Evolutionary conservation across 2,888 invertebrate species (phyloP).

Genomic region (Spodoptera exigua): DNA sequence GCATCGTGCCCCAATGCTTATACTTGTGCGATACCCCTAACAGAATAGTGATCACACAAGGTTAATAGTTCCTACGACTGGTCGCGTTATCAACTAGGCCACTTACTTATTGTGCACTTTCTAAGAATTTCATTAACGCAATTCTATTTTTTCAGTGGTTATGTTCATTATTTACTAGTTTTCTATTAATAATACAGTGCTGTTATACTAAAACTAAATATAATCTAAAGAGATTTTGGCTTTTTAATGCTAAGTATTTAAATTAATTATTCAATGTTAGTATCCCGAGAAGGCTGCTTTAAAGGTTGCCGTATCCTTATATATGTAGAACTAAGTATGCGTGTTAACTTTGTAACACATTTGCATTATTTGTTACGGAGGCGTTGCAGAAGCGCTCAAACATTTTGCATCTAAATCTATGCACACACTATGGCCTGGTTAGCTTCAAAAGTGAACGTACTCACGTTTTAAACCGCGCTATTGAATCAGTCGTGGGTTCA

Average conservation of each 20-base stretch:
- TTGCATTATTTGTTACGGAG: slow-evolving; percentile 4
- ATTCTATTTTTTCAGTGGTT: slow-evolving; percentile 8
- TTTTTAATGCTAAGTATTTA: slow-evolving; percentile 12
- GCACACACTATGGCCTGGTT: slow-evolving; percentile 28
- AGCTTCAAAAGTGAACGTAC: slow-evolving; percentile 58
- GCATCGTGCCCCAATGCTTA: slow-evolving; percentile 67
- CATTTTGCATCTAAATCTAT: slow-evolving; percentile 23
- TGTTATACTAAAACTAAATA: slow-evolving; percentile 25
- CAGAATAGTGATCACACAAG: slow-evolving; percentile 53
- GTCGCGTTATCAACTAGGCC: slow-evolving; percentile 12
- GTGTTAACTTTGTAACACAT: slow-evolving; percentile 12
- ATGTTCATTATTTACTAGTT: slow-evolving; percentile 6
- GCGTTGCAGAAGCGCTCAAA: slow-evolving; percentile 38
- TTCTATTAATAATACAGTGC: slow-evolving; percentile 33
- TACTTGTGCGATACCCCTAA: slow-evolving; percentile 60
- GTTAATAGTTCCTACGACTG: slow-evolving; percentile 22
- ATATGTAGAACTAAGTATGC: slow-evolving; percentile 9
- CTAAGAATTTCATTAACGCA: slow-evolving; percentile 23
- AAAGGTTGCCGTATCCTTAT: slow-evolving; percentile 4
- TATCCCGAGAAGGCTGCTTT: neutral
- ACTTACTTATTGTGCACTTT: slow-evolving; percentile 33
- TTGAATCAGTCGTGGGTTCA: slow-evolving; percentile 79
- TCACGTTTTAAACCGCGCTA: slow-evolving; percentile 86
- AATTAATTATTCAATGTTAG: slow-evolving; percentile 28
- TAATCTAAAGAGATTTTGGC: slow-evolving; percentile 8